Evolutionary conservation across 2,888 invertebrate species (phyloP).

Genomic region (Blastobasis lacticolella): DNA sequence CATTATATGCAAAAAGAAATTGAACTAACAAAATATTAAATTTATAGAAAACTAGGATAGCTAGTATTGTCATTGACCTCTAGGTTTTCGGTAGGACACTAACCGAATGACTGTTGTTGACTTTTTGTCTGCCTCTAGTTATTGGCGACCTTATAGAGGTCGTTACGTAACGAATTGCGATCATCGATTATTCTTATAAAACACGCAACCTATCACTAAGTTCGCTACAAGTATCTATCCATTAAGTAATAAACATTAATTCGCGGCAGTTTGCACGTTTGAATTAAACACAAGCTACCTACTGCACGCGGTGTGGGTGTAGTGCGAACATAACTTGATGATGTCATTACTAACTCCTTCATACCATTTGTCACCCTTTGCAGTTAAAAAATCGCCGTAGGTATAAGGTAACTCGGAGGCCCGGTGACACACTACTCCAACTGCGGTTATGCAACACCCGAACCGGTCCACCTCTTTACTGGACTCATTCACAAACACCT

Average conservation of each 20-base stretch:
- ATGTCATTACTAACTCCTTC: constrained; percentile 58
- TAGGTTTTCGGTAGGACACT: too few relatives aligned
- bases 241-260: neutral
- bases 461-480: constrained; percentile 36
- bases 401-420: constrained; percentile 1
- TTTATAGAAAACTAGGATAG: too few relatives aligned
- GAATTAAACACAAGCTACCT: constrained; percentile 29
- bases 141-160: too few relatives aligned
- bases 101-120: too few relatives aligned
- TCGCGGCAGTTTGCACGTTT: neutral
- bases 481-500: constrained; percentile 52
- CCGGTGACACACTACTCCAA: constrained; percentile 41
- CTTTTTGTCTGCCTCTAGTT: too few relatives aligned
- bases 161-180: too few relatives aligned
- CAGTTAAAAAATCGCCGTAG: constrained; percentile 15
- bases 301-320: constrained; percentile 39
- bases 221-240: too few relatives aligned
- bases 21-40: too few relatives aligned
- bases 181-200: too few relatives aligned
- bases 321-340: constrained; percentile 53
- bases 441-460: constrained; percentile 41
- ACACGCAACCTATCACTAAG: too few relatives aligned
- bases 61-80: too few relatives aligned
- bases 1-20: too few relatives aligned
- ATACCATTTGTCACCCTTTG: constrained; percentile 46